These are phyloP conservation scores for Epiblema foenella DNA, from an alignment of 2,888 invertebrate species.

Conservation along the genomic window DNA sequence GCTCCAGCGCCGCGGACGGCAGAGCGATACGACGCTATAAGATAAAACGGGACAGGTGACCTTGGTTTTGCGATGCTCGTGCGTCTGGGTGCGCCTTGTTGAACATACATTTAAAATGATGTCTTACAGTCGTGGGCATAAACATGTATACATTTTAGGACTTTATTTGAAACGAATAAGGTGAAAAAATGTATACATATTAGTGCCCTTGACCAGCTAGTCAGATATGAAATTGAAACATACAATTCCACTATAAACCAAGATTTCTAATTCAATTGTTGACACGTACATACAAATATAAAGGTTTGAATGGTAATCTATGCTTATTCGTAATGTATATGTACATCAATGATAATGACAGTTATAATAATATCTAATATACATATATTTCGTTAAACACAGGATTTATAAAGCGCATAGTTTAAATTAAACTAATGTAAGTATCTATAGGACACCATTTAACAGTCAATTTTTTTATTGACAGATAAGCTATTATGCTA, in stretches of 20 bases:
- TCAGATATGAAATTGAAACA: constrained; percentile 47
- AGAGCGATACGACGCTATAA: too few species aligned
- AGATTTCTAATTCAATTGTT: not conserved
- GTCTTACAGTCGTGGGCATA: too few species aligned
- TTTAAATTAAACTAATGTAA: constrained; percentile 25
- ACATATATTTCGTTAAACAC: constrained; percentile 62
- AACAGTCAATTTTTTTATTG: constrained; percentile 6
- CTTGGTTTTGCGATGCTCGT: not conserved
- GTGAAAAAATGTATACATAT: too few species aligned
- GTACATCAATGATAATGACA: constrained; percentile 41
- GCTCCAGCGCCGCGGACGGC: too few species aligned
- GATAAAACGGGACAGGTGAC: too few species aligned
- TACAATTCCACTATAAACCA: constrained; percentile 40
- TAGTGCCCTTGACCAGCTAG: too few species aligned
- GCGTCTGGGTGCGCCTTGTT: too few species aligned
- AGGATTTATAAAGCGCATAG: constrained; percentile 66
- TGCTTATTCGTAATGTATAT: constrained; percentile 14
- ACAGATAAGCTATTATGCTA: constrained; percentile 1
- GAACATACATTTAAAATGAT: not conserved
- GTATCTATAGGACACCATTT: constrained; percentile 9
- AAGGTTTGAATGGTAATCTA: constrained; percentile 24
- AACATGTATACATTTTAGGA: too few species aligned
- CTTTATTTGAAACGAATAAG: too few species aligned
- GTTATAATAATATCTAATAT: constrained; percentile 46
- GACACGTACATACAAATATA: constrained; percentile 8